Conservation (phyloP, 2,797 vertebrate species). For the Calcarius lapponicus region DNA sequence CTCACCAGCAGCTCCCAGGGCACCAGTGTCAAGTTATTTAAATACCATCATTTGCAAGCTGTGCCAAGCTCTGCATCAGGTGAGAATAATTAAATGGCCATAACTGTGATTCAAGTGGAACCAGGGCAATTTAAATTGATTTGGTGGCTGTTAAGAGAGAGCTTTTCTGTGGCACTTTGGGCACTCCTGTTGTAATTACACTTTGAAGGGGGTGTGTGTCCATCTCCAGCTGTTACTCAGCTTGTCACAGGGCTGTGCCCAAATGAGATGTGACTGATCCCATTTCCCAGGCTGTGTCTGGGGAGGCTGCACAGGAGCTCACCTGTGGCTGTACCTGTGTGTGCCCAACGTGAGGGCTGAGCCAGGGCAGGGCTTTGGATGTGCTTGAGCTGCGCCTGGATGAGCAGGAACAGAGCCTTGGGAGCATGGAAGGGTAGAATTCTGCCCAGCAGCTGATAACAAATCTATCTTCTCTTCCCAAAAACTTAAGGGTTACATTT, state of each 20-base stretch:
- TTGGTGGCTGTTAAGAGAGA: background rate
- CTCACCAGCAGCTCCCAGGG: background rate
- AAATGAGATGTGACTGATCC: background rate
- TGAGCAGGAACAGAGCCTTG: background rate
- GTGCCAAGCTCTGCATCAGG: background rate
- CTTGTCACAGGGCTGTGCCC: background rate
- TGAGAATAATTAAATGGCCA: background rate
- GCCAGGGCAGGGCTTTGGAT: background rate
- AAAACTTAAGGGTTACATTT: background rate
- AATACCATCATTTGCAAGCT: background rate
- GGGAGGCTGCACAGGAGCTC: background rate
- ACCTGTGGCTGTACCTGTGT: rapidly evolving
- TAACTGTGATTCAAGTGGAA: background rate
- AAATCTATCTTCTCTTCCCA: no score
- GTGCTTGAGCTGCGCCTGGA: no score
- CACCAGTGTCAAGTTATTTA: background rate
- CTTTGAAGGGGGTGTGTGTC: background rate
- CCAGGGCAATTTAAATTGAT: background rate
- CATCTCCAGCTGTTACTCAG: rapidly evolving
- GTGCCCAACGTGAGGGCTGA: background rate
- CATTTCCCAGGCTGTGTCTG: background rate
- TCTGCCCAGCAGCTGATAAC: background rate
- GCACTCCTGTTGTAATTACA: background rate
- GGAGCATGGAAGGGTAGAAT: background rate
- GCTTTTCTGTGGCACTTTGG: rapidly evolving